Percentiles rank a stretch among this genome's conserved stretches.
These are phyloP conservation scores for Hydrophis major DNA, from an alignment of 2,797 vertebrate species.

Conservation along the genomic window DNA sequence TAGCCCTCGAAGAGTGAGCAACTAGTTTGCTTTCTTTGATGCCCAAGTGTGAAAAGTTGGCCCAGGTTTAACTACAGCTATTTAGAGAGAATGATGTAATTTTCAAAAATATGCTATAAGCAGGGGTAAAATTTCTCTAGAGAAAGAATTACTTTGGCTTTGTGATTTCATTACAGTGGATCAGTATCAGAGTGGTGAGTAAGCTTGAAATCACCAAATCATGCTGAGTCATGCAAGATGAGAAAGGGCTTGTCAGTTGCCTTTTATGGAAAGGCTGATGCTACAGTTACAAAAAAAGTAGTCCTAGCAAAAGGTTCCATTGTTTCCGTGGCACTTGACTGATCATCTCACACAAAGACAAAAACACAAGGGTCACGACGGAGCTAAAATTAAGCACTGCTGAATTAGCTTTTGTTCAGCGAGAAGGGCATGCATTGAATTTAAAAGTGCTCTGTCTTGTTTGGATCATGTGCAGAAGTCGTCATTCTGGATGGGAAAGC, in stretches of 20 bases:
- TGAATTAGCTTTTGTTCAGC: background rate
- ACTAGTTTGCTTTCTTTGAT: background rate
- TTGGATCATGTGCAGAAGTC: background rate
- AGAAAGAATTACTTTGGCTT: conserved; percentile 20
- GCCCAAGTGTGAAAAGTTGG: background rate
- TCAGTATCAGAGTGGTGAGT: background rate
- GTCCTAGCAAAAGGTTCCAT: background rate
- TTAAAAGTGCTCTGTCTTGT: background rate
- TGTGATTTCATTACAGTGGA: conserved; percentile 31
- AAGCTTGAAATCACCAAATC: conserved; percentile 20
- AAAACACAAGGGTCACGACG: background rate
- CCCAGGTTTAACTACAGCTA: background rate
- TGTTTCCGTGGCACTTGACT: background rate
- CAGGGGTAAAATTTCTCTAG: conserved; percentile 1
- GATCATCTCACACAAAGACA: background rate
- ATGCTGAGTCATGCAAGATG: conserved; percentile 39
- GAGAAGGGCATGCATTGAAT: background rate
- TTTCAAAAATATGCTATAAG: conserved; percentile 11
- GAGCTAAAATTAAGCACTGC: background rate
- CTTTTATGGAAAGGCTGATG: conserved; percentile 50
- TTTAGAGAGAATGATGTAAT: background rate
- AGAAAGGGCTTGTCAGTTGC: conserved; percentile 33
- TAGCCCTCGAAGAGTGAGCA: background rate
- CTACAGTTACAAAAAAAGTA: background rate
- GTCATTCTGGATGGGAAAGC: background rate